phyloP scores from a whole-genome alignment of 2,797 vertebrate genomes.

The Microctenopoma lineatum region DNA sequence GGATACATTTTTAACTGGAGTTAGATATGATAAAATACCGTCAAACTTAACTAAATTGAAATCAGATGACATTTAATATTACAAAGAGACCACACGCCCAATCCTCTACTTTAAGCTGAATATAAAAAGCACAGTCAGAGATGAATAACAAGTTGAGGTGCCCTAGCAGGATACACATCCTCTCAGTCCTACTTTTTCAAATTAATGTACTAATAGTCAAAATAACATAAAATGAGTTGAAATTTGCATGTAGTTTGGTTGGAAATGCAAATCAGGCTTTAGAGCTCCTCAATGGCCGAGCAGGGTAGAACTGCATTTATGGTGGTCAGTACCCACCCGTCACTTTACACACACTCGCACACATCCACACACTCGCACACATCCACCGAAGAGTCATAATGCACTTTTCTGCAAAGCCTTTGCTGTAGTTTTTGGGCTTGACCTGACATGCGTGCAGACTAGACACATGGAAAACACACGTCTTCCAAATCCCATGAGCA shows the following conservation, averaged over 20 bases:
- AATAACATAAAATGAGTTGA: neutral
- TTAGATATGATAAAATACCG: no score
- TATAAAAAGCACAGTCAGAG: neutral
- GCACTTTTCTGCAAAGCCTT: slow-evolving; percentile 28
- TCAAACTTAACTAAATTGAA: no score
- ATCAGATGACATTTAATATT: no score
- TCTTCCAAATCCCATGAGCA: slow-evolving; percentile 11
- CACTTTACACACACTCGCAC: slow-evolving; percentile 13
- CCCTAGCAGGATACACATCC: neutral
- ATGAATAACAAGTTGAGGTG: neutral
- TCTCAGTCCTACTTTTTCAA: neutral
- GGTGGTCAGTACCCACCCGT: slow-evolving; percentile 24
- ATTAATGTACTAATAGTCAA: neutral
- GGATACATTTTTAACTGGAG: no score
- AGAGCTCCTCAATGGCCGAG: slow-evolving; percentile 22
- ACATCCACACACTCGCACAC: neutral
- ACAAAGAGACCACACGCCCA: no score
- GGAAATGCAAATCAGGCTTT: slow-evolving; percentile 37
- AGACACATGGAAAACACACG: slow-evolving; percentile 10
- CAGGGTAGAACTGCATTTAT: slow-evolving; percentile 19
- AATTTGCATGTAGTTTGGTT: slow-evolving; percentile 20
- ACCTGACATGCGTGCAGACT: slow-evolving; percentile 23
- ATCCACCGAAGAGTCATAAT: slow-evolving; percentile 44
- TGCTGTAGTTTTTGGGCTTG: slow-evolving; percentile 25
- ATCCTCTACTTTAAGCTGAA: no score